These are phyloP conservation scores for Colinus virginianus DNA, from an alignment of 2,113 vertebrate species.

Conservation along the genomic window DNA sequence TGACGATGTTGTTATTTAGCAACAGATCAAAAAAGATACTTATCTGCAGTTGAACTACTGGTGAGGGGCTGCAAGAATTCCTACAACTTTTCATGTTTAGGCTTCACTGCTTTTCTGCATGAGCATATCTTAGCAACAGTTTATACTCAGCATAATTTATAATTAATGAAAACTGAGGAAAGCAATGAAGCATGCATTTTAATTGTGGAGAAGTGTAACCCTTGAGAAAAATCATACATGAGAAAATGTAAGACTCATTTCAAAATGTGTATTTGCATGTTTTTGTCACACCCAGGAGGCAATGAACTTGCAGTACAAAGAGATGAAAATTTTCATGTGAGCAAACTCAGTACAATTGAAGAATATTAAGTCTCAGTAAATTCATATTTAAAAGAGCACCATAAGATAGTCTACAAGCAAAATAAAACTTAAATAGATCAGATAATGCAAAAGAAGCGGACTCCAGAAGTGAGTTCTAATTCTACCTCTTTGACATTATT, in stretches of 20 bases:
- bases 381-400: background rate
- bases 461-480: background rate
- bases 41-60: background rate
- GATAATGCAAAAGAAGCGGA: background rate
- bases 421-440: background rate
- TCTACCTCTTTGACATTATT: background rate
- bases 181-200: conserved; percentile 48
- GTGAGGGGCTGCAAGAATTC: background rate
- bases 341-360: background rate
- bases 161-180: conserved; percentile 52
- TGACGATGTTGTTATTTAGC: background rate
- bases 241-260: conserved; percentile 45
- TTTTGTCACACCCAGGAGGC: conserved; percentile 1
- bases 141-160: conserved; percentile 59
- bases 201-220: conserved; percentile 41
- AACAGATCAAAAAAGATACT: background rate
- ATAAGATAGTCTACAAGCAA: background rate
- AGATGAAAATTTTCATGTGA: background rate
- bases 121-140: conserved; percentile 42
- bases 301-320: background rate
- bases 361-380: background rate
- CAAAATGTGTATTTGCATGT: conserved; percentile 3
- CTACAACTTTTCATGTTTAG: background rate
- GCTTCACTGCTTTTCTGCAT: background rate
- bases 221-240: conserved; percentile 46